Conservation (phyloP, 2,113 vertebrate species). For the Piprites chloris region DNA sequence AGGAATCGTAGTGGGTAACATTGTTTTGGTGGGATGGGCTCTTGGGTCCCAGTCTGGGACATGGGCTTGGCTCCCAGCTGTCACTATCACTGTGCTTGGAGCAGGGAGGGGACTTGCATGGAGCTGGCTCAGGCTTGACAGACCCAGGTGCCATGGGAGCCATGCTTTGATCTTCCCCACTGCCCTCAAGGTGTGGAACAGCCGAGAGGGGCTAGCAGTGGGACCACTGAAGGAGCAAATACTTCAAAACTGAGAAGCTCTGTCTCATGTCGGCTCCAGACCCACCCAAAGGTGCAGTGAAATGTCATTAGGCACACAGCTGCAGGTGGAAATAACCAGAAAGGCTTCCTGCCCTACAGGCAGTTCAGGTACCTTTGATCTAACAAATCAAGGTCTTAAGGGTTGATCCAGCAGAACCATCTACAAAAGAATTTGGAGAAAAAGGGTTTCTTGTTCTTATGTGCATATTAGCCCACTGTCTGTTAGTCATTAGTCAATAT, state of each 20-base stretch:
- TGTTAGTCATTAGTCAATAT: not conserved
- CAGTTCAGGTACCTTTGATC: not conserved
- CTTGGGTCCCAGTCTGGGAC: no score
- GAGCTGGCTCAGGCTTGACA: not conserved
- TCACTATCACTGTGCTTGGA: accelerated
- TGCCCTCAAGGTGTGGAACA: accelerated
- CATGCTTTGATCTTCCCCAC: accelerated
- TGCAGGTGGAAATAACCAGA: not conserved
- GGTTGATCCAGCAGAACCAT: not conserved
- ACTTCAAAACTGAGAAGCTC: not conserved
- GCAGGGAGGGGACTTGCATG: accelerated
- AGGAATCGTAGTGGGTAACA: not conserved
- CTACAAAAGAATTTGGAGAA: not conserved
- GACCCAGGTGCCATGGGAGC: not conserved
- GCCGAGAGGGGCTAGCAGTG: accelerated
- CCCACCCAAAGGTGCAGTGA: not conserved
- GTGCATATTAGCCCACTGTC: not conserved
- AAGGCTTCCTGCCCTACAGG: not conserved
- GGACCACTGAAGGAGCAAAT: not conserved
- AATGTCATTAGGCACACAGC: not conserved
- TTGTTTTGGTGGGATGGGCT: not conserved
- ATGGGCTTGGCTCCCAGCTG: not conserved
- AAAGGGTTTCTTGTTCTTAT: not conserved
- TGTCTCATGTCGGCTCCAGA: accelerated
- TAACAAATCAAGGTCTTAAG: not conserved